phyloP scores from a whole-genome alignment of 1,140 invertebrate species.

The Delia radicum region DNA sequence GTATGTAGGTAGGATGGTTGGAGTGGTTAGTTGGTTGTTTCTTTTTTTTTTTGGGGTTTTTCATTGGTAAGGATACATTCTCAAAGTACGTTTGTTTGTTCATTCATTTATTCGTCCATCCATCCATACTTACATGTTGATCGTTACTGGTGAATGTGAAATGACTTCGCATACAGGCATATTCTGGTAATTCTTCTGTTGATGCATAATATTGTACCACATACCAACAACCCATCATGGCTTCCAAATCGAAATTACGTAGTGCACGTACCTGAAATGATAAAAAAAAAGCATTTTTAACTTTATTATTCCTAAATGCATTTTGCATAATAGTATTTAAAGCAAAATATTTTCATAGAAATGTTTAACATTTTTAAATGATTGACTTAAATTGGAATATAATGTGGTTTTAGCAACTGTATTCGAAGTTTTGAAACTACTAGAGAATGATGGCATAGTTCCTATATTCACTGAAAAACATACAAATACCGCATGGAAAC shows the following conservation, averaged over 20 bases:
- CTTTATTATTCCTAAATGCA: not conserved
- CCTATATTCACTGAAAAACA: too few species aligned
- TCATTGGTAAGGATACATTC: not conserved
- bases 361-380: not conserved
- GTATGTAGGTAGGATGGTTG: not conserved
- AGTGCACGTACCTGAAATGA: slow-evolving; percentile 58
- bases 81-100: not conserved
- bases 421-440: not conserved
- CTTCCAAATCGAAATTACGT: slow-evolving; percentile 59
- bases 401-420: not conserved
- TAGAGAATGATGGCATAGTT: too few species aligned
- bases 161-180: slow-evolving; percentile 79
- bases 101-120: not conserved
- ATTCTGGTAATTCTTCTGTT: slow-evolving; percentile 77
- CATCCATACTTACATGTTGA: slow-evolving; percentile 42
- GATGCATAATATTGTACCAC: slow-evolving; percentile 85
- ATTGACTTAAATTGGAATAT: not conserved
- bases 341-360: too few species aligned
- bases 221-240: slow-evolving; percentile 75
- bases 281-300: slow-evolving; percentile 28
- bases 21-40: not conserved
- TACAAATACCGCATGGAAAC: too few species aligned
- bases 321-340: too few species aligned
- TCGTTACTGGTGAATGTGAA: slow-evolving; percentile 60
- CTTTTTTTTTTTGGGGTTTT: not conserved